phyloP scores from a whole-genome alignment of 2,888 invertebrate species.

The Chesias legatella region DNA sequence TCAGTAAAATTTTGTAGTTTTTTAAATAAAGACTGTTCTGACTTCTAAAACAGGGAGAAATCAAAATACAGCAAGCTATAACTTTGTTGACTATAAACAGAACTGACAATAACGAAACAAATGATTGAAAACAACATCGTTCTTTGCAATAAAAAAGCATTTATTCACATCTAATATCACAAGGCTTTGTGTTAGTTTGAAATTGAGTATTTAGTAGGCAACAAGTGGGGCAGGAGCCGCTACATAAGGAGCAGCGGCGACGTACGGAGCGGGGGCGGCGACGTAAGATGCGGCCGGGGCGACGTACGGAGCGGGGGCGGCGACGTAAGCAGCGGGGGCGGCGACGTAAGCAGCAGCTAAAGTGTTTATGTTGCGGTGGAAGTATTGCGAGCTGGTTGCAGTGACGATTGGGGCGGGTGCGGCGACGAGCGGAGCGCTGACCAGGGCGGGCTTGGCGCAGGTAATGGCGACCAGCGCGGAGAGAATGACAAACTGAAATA shows the following conservation, averaged over 20 bases:
- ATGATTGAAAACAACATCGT: not conserved
- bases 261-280: constrained; percentile 27
- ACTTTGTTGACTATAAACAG: no score
- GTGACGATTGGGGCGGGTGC: constrained; percentile 79
- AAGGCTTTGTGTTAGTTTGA: constrained; percentile 20
- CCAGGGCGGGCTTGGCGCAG: constrained; percentile 56
- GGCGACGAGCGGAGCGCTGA: constrained; percentile 56
- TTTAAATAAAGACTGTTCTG: no score
- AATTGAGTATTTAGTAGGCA: constrained; percentile 34
- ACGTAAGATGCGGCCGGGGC: constrained; percentile 30
- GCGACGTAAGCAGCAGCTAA: constrained; percentile 54
- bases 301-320: constrained; percentile 39
- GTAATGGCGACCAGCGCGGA: constrained; percentile 61
- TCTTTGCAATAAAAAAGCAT: constrained; percentile 17
- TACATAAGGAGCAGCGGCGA: constrained; percentile 18
- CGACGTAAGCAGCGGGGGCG: constrained; percentile 41
- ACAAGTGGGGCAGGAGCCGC: constrained; percentile 37
- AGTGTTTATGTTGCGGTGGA: constrained; percentile 83
- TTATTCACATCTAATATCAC: constrained; percentile 44
- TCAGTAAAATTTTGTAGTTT: no score
- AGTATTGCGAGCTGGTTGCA: constrained; percentile 84
- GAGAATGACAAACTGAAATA: constrained; percentile 54
- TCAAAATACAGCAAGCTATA: not conserved
- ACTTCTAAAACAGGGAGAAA: no score
- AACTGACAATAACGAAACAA: no score